Conservation (phyloP, 2,888 invertebrate species). For the Rhorus exstirpatorius region DNA sequence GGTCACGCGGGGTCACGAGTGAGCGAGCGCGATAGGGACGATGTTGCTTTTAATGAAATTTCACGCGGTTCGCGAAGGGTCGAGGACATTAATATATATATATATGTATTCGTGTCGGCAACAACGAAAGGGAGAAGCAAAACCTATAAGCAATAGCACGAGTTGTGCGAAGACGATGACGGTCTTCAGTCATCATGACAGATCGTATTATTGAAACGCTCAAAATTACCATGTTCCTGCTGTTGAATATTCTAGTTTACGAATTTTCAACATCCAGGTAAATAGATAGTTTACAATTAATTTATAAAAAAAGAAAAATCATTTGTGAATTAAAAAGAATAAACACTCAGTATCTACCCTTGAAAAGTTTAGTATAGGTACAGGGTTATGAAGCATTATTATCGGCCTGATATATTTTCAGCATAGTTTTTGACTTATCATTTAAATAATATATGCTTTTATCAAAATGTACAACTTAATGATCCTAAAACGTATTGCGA, state of each 20-base stretch:
- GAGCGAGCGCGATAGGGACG: conserved; percentile 72
- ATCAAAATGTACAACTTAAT: no score
- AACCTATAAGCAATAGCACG: conserved; percentile 8
- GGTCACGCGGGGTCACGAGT: conserved; percentile 70
- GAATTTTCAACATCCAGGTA: no score
- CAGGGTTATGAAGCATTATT: no score
- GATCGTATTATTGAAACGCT: neutral
- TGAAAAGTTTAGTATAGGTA: neutral
- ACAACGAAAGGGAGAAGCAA: neutral
- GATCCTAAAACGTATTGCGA: no score
- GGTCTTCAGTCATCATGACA: neutral
- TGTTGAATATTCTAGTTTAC: neutral
- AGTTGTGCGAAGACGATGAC: neutral
- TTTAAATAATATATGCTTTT: no score
- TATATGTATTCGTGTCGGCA: conserved; percentile 6
- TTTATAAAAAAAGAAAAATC: neutral
- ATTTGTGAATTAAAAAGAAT: neutral
- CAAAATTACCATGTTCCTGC: neutral
- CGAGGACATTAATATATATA: conserved; percentile 4
- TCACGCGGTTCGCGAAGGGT: conserved; percentile 67
- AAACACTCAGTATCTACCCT: neutral
- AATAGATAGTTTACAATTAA: no score
- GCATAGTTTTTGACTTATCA: no score
- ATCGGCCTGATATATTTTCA: no score
- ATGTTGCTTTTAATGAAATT: conserved; percentile 79